Conservation (phyloP, 2,113 vertebrate genomes). For the Oxygymnocypris stewartii region DNA sequence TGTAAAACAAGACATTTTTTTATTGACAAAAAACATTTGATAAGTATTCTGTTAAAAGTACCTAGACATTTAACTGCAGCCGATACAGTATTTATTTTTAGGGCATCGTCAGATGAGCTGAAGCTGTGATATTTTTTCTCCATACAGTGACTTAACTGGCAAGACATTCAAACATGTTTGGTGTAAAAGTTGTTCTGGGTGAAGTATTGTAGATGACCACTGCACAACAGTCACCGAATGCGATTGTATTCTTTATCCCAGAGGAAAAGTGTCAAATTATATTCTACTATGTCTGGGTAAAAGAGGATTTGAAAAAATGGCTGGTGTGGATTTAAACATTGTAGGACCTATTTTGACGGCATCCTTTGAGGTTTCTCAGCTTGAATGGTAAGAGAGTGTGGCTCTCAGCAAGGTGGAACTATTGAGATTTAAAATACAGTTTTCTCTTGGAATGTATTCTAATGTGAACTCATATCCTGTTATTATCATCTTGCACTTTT, state of each 20-base stretch:
- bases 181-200: neutral
- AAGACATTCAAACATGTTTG: neutral
- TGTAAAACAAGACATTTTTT: neutral
- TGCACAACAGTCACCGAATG: neutral
- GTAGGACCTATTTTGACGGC: neutral
- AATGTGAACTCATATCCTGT: slow-evolving; percentile 42
- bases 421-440: slow-evolving; percentile 11
- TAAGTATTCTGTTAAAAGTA: neutral
- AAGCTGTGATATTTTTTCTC: neutral
- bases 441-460: slow-evolving; percentile 34
- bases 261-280: neutral
- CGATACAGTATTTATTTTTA: neutral
- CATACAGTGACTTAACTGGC: neutral
- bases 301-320: neutral
- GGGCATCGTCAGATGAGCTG: neutral
- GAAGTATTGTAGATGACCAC: neutral
- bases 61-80: neutral
- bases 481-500: slow-evolving; percentile 46
- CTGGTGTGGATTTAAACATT: neutral
- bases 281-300: neutral
- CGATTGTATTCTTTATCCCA: neutral
- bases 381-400: neutral
- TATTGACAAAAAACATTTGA: neutral
- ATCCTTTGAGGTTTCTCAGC: neutral
- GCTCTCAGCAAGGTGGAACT: neutral